These are phyloP conservation scores for Gallinago media DNA, from an alignment of 2,113 vertebrate species.

Conservation along the genomic window DNA sequence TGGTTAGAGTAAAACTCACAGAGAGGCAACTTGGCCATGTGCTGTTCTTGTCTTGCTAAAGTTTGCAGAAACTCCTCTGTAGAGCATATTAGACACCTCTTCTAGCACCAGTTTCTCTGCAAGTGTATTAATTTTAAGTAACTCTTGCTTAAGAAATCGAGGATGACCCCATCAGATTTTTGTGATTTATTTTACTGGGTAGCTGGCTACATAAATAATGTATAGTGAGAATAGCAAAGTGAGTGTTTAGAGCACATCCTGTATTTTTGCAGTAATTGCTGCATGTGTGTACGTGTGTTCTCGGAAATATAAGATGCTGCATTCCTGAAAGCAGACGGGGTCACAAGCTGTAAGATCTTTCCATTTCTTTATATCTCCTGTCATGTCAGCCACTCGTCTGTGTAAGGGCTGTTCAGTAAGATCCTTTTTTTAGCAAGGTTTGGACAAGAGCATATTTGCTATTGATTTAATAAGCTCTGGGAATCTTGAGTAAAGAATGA, in stretches of 20 bases:
- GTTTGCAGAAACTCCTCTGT: not conserved
- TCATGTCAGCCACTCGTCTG: not conserved
- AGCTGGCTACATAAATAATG: not conserved
- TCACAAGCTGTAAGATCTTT: not conserved
- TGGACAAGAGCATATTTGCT: not conserved
- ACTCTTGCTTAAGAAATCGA: not conserved
- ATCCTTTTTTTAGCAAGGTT: not conserved
- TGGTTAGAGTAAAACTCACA: not conserved
- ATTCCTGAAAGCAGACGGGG: not conserved
- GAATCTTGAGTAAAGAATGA: not conserved
- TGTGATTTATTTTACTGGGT: not conserved
- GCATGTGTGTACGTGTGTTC: not conserved
- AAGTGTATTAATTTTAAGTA: not conserved
- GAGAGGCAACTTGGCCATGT: fast-evolving
- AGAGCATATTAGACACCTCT: fast-evolving
- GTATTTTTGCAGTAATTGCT: not conserved
- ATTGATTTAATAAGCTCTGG: not conserved
- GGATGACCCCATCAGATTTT: not conserved
- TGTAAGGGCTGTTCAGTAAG: not conserved
- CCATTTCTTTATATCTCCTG: not conserved
- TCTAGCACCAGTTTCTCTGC: not conserved
- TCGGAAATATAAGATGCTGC: not conserved
- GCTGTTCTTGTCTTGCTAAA: not conserved
- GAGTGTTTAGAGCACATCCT: not conserved
- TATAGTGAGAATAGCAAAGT: not conserved